Evolutionary conservation across 2,888 invertebrate species (phyloP).

Genomic region (Dichetophora obliterata): DNA sequence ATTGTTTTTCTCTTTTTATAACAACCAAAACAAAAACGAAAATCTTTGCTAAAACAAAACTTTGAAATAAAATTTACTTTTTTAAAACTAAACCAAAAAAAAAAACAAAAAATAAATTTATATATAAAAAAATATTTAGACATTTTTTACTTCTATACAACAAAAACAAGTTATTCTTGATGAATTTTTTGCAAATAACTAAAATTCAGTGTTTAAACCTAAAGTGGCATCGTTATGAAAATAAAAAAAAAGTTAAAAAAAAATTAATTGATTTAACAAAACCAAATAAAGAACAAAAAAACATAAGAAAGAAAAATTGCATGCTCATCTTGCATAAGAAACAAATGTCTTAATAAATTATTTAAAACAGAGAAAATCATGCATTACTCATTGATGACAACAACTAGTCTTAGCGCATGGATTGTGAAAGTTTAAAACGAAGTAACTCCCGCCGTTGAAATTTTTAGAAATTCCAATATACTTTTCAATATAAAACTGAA

Average conservation of each 20-base stretch:
- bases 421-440: constrained; percentile 26
- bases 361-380: neutral
- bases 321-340: neutral
- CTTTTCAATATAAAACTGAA: too few species aligned
- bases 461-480: constrained; percentile 9
- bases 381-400: constrained; percentile 16
- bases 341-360: neutral
- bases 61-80: constrained; percentile 37
- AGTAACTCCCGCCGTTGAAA: constrained; percentile 64
- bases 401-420: too few species aligned
- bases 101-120: constrained; percentile 31
- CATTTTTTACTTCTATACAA: constrained; percentile 37
- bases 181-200: constrained; percentile 13
- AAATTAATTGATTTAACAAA: neutral
- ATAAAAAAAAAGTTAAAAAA: constrained; percentile 26
- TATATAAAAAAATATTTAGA: constrained; percentile 7
- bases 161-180: constrained; percentile 21
- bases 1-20: constrained; percentile 44
- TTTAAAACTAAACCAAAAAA: constrained; percentile 36
- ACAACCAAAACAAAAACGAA: constrained; percentile 12
- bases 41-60: constrained; percentile 34
- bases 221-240: neutral
- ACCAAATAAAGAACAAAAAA: too few species aligned
- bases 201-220: constrained; percentile 3
- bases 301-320: neutral